Base-by-base conservation (phyloP, 2,113 vertebrate genomes). In the Clarias macrocephalus region DNA sequence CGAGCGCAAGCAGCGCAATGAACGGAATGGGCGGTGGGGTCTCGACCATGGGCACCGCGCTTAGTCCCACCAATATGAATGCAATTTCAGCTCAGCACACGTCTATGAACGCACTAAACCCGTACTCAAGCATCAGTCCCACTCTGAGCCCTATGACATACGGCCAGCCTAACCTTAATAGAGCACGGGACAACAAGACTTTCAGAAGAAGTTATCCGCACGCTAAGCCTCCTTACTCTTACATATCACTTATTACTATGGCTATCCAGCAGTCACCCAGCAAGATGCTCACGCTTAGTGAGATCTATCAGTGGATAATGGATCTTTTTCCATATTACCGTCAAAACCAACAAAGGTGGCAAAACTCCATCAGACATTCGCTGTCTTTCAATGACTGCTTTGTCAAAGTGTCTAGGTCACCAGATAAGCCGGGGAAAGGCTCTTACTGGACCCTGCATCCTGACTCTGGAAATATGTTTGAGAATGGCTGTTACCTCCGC, bases 271-370 rank as follows among this genome's bases (percentile, higher is more conserved):
- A 99, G 94, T 94, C 98, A 0, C 97, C 98, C 86, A 97, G 94
- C 93, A 99, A 99, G 94, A 99, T 99, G 98, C 96, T 99, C 88
- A 99, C 98, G 0, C 96, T 99, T 18, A 99, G 97, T 3, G 98
- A 99, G 93, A 99, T 99, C 94, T 99, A 99, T 93, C 98, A 99
- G 91, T 99, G 98, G 98, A 99, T 99, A 95, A 99, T 99, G 98
- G 98, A 99, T 93, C 96, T 99, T 37, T 99, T 99, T 88, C 98
- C 98, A 2, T 99, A 94, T 81, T 99, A 99, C 93, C 95, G 98
- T 0, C 97, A 99, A 93, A 99, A 99, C 93, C 98, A 99, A 93
- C 98, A 99, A 92, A 96, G 98, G 86, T 99, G 98, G 98, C 98
- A 99, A 95, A 99, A 99, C 95, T 99, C 97, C 92, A 99, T 99